Evolutionary conservation across 2,797 vertebrate genomes (phyloP), one percentile per base, ranked within the genome.

Genomic region (Notolepis coatsorum): DNA sequence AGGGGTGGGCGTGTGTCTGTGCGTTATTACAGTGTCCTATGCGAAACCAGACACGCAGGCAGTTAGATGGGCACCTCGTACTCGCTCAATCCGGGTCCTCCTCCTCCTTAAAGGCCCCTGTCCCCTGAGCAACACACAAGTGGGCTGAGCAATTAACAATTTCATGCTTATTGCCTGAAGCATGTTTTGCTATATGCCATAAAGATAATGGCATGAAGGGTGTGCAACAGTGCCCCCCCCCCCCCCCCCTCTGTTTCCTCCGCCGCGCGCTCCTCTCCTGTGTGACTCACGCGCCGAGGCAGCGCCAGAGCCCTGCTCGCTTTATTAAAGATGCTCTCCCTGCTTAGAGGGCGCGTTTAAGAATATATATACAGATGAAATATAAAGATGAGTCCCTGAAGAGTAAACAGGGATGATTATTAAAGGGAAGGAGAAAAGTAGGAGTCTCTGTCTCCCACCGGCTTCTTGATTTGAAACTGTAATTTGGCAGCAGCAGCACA

Each of bases 131-230:
- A 82, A 91, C 80, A 85, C 88, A 89, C 84, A 90, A 94, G 95
- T 89, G 91, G 95, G 94, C 74, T 90, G 89, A 92, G 95, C 95
- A 95, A 96, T 96, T 95, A 96, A 92, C 90, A 94, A 95, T 94
- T 96, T 94, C 95, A 93, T 87, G 93, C 94, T 93, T 94, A 95
- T 93, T 95, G 96, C 94, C 95, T 92, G 92, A 89, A 94, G 94
- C 94, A 84, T 89, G 93, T 92, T 95, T 94, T 91, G 88, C 92
- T 90, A 81, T 90, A 81, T 64, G 91, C 92, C 92, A 95, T 92
- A 93, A 95, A 95, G 93, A 94, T 93, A 95, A 95, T 69, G 92
- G 93, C 92, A 93, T 88, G 86, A 90, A 80, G 69, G 92, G 91
- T 79, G 74, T 67, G 84, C 64, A 72, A 84, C 81, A 69, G 79